These are phyloP conservation scores for Cordylochernes scorpioides DNA, from an alignment of 2,888 invertebrate species.

Conservation along the genomic window DNA sequence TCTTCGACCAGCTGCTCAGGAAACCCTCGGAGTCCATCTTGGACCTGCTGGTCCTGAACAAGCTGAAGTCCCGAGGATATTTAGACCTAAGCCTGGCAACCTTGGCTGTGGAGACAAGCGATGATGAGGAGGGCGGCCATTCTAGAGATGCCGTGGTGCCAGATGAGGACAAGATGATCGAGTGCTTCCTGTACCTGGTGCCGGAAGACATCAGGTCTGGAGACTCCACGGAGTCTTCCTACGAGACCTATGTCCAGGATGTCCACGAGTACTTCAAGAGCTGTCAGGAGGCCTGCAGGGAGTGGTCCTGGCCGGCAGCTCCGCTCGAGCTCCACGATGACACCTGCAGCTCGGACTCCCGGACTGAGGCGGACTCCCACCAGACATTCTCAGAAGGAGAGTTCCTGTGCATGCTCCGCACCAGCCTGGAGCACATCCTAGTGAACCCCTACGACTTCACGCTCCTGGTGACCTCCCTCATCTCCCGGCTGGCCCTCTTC, in stretches of 20 bases:
- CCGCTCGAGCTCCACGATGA: slow-evolving; percentile 25
- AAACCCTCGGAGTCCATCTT: slow-evolving; percentile 39
- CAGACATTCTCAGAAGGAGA: slow-evolving; percentile 36
- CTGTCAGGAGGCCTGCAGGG: slow-evolving; percentile 22
- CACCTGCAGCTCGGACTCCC: slow-evolving; percentile 33
- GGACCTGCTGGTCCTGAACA: slow-evolving; percentile 35
- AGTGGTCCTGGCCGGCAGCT: slow-evolving; percentile 28
- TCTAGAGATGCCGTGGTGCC: slow-evolving; percentile 5
- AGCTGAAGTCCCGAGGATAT: slow-evolving; percentile 28
- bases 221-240: slow-evolving; percentile 34
- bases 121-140: slow-evolving; percentile 28
- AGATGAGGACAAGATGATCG: slow-evolving; percentile 29
- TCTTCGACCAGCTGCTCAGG: slow-evolving; percentile 34
- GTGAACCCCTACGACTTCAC: slow-evolving; percentile 40
- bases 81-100: slow-evolving; percentile 26
- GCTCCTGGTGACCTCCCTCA: slow-evolving; percentile 35
- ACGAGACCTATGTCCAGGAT: slow-evolving; percentile 44
- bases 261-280: slow-evolving; percentile 36
- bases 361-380: slow-evolving; percentile 31
- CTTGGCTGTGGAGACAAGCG: slow-evolving; percentile 27
- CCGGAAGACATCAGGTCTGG: slow-evolving; percentile 26
- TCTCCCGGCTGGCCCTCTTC: slow-evolving; percentile 39
- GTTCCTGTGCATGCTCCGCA: slow-evolving; percentile 38
- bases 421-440: slow-evolving; percentile 35
- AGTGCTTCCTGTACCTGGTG: slow-evolving; percentile 33